Conservation (phyloP, 2,113 vertebrate species). For the Canis aureus region DNA sequence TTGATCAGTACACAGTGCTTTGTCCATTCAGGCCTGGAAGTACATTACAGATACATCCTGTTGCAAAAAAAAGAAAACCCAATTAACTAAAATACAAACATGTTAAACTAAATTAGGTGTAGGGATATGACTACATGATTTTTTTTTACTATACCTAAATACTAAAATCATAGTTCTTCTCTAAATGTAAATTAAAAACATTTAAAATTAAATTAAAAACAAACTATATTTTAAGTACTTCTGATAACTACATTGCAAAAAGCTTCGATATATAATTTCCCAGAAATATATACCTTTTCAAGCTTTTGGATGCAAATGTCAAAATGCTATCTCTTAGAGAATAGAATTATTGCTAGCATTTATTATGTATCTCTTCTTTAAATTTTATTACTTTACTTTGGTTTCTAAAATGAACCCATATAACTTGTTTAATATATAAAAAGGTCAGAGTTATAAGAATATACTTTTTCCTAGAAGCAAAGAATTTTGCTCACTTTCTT, state of each 20-base stretch:
- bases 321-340: constrained; percentile 21
- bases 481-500: neutral
- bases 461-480: neutral
- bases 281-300: neutral
- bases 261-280: neutral
- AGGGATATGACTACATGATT: neutral
- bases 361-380: neutral
- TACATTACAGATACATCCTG: neutral
- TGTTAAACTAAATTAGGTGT: neutral
- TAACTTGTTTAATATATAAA: neutral
- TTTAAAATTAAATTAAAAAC: neutral
- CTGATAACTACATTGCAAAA: neutral
- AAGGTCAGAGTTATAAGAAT: neutral
- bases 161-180: constrained; percentile 12
- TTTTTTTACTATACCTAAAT: neutral
- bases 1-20: neutral
- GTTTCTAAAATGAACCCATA: constrained; percentile 6
- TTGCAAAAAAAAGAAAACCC: neutral
- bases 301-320: neutral
- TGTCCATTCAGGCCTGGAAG: neutral
- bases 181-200: constrained; percentile 26
- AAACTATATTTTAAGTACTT: neutral
- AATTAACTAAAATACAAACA: neutral
- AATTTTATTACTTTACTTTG: neutral
- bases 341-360: neutral